These are phyloP conservation scores for Callospermophilus lateralis DNA, from an alignment of 2,113 vertebrate genomes.

Conservation along the genomic window DNA sequence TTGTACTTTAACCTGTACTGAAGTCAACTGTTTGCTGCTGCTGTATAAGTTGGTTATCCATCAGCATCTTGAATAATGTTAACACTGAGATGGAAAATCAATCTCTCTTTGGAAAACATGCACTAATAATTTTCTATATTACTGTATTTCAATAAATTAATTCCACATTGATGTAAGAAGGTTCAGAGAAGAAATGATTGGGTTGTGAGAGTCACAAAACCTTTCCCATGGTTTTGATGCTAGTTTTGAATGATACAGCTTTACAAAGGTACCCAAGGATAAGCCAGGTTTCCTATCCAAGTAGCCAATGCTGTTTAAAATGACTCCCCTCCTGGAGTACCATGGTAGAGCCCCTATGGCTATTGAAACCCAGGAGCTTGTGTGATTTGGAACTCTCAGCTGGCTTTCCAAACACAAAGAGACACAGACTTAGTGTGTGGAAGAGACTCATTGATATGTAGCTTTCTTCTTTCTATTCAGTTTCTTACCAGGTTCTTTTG, in stretches of 20 bases:
- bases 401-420: not conserved
- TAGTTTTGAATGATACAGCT: conserved; percentile 8
- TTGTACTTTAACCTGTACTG: not conserved
- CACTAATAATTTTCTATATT: not conserved
- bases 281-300: conserved; percentile 1
- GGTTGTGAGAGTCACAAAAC: too few species aligned
- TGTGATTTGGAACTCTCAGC: conserved; percentile 7
- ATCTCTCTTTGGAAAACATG: conserved; percentile 37
- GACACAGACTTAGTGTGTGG: not conserved
- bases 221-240: not conserved
- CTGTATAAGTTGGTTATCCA: not conserved
- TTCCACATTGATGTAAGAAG: not conserved
- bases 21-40: not conserved
- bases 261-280: not conserved
- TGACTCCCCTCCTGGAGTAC: not conserved
- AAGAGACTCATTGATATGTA: not conserved
- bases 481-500: not conserved
- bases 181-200: too few species aligned
- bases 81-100: conserved; percentile 31
- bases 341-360: not conserved
- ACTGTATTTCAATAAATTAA: conserved; percentile 3
- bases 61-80: conserved; percentile 6
- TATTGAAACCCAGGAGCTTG: conserved; percentile 27
- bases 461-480: not conserved
- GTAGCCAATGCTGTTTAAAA: not conserved